phyloP scores from a whole-genome alignment of 2,888 invertebrate species.

The Theristus sp. region DNA sequence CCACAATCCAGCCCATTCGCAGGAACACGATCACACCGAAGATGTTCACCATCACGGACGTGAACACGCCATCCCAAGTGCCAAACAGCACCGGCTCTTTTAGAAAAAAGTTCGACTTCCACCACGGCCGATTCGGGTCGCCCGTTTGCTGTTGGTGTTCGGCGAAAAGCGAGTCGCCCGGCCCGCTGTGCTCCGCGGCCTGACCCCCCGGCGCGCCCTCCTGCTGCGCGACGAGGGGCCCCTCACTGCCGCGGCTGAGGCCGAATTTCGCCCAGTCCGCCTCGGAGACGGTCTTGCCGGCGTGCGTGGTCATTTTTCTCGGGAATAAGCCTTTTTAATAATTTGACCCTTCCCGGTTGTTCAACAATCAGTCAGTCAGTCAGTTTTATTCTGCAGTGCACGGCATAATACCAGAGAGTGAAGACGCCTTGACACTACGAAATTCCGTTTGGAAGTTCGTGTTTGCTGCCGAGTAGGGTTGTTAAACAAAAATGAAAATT shows the following conservation, averaged over 20 bases:
- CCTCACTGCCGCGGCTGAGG: too few relatives aligned
- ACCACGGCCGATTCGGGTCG: conserved; percentile 52
- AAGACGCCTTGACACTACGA: too few relatives aligned
- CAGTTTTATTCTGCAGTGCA: too few relatives aligned
- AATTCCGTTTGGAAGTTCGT: too few relatives aligned
- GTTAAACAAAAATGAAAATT: too few relatives aligned
- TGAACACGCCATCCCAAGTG: conserved; percentile 94
- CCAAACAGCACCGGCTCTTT: conserved; percentile 71
- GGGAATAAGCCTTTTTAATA: too few relatives aligned
- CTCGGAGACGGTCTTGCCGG: not conserved
- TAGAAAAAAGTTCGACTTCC: conserved; percentile 81
- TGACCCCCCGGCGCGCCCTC: not conserved
- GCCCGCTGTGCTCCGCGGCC: not conserved
- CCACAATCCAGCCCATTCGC: conserved; percentile 85
- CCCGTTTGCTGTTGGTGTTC: not conserved
- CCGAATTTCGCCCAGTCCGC: not conserved
- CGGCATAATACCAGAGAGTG: too few relatives aligned
- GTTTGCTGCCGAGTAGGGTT: too few relatives aligned
- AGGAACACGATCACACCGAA: conserved; percentile 93
- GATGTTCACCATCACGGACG: conserved; percentile 86
- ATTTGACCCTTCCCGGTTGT: too few relatives aligned
- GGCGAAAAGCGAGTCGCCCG: not conserved
- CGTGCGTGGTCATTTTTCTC: not conserved
- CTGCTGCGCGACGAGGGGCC: not conserved
- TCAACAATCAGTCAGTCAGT: too few relatives aligned